Conservation (phyloP, 2,113 vertebrate genomes). For the Bufo bufo region DNA sequence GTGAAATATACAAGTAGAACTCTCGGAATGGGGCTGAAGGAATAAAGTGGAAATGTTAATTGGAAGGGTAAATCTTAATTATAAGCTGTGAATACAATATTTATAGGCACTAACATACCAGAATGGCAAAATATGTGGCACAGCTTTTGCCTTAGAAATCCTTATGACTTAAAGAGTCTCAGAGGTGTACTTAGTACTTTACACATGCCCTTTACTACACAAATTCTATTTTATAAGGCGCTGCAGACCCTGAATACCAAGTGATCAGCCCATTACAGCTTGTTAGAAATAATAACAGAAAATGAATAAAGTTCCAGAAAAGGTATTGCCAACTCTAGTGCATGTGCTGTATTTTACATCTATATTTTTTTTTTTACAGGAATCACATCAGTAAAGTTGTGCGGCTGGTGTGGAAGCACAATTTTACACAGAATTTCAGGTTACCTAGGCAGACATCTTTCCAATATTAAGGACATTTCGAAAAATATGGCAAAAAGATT, state of each 20-base stretch:
- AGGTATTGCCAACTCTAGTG: too few species aligned
- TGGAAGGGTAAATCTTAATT: conserved; percentile 8
- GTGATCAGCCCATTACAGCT: too few species aligned
- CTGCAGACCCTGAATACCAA: not conserved
- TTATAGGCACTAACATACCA: not conserved
- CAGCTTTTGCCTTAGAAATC: not conserved
- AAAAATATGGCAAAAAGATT: too few species aligned
- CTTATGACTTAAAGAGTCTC: not conserved
- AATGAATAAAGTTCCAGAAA: too few species aligned
- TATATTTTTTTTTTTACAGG: too few species aligned
- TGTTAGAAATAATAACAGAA: not conserved
- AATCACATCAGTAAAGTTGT: too few species aligned
- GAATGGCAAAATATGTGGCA: not conserved
- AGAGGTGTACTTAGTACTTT: not conserved
- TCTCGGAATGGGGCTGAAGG: not conserved
- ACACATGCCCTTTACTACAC: not conserved
- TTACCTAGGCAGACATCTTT: too few species aligned
- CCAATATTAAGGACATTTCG: too few species aligned
- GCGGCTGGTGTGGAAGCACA: too few species aligned
- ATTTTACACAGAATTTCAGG: too few species aligned
- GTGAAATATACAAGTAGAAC: not conserved
- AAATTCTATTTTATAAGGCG: not conserved
- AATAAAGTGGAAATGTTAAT: conserved; percentile 16
- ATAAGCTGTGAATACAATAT: not conserved
- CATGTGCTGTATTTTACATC: too few species aligned